A percentile compares a stretch with the other conserved stretches of the same genome.
Evolutionary conservation across 2,113 vertebrate species (phyloP).

Genomic region (Globicephala melas): DNA sequence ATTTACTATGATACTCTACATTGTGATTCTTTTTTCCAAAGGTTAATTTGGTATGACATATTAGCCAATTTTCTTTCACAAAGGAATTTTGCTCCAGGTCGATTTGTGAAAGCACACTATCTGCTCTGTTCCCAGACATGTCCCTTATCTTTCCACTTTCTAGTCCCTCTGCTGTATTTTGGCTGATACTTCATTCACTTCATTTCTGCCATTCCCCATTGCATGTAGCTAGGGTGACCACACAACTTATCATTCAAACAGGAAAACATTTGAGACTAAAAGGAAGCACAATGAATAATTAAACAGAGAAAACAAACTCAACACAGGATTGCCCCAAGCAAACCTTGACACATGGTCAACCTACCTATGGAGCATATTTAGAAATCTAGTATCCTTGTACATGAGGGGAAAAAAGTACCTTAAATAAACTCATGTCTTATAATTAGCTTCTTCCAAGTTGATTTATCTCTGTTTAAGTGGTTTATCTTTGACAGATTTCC

Average conservation of each 20-base stretch:
- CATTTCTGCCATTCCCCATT: not conserved
- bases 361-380: not conserved
- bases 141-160: not conserved
- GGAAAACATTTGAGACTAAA: not conserved
- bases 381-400: not conserved
- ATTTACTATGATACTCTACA: not conserved
- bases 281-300: not conserved
- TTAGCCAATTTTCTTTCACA: not conserved
- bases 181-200: not conserved
- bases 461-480: not conserved
- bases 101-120: not conserved
- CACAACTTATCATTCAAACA: not conserved
- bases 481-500: not conserved
- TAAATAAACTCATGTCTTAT: not conserved
- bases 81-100: not conserved
- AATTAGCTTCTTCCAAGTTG: not conserved
- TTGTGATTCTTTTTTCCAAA: not conserved
- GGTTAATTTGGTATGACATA: not conserved
- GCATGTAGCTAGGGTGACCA: not conserved
- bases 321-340: not conserved
- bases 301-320: not conserved
- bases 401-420: fast-evolving
- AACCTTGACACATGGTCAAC: not conserved
- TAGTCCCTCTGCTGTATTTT: not conserved
- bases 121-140: not conserved